Evolutionary conservation across 1,140 invertebrate genomes (phyloP), one percentile per base, ranked within the genome.

Genomic region (Cydia pomonella): DNA sequence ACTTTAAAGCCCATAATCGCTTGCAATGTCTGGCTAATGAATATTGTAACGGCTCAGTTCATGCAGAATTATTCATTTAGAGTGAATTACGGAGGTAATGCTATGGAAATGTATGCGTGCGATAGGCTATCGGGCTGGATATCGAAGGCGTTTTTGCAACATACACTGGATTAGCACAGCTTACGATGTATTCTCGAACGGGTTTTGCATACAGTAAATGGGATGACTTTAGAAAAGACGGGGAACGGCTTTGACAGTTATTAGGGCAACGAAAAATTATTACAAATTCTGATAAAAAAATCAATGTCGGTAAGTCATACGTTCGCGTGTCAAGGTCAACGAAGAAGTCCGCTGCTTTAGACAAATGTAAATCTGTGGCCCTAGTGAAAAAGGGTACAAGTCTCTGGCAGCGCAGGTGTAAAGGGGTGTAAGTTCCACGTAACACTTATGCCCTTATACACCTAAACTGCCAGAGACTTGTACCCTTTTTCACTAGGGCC

Each of bases 81-180:
- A 76, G 66, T 81, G 76, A 78, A 78, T 80, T 83, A 79, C 78
- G 9, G 69, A 44, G 25, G 12, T 76, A 82, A 82, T 79, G 73
- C 53, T 72, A 81, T 82, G 82, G 72, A 74, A 81, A 81, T 81
- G 47, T 77, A 80, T 84, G 69, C 80, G 33, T 66, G 75, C 79
- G 80, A 84, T 84, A 84, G 76, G 63, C 71, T 82, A 82, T 79
- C 79, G 75, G n/a, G 27, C 13, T 78, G 64, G 77, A 76, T 77
- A 27, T 71, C 62, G 44, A 16, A 12, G 16, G 41, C 47, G 74
- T 80, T 82, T 82, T 80, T 82, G 80, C 77, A 78, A 76, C 75
- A 73, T 76, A 74, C 75, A 72, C 16, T 53, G 50, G 50, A 53
- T 53, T 53, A 53, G n/a, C 50, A 53, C 4, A n/a, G 50, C 50